Percentiles rank a stretch among this genome's conserved stretches.
phyloP scores from a whole-genome alignment of 1,140 invertebrate species.

The Anagrus nilaparvatae region DNA sequence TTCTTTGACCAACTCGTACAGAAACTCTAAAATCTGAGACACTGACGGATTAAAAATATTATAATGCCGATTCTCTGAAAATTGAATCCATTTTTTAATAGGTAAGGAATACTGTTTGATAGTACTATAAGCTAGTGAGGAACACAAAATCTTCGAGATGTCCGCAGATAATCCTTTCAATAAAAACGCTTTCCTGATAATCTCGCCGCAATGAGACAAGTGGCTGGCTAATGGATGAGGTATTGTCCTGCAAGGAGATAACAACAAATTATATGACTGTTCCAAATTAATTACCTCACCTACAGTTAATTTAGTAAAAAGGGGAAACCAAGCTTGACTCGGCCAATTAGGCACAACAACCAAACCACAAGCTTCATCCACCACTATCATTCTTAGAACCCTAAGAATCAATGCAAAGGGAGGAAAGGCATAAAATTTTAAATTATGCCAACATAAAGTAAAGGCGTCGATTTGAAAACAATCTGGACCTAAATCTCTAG shows the following conservation, averaged over 20 bases:
- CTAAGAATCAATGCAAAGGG: constrained; percentile 10
- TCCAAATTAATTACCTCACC: constrained; percentile 5
- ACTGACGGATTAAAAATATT: too few species aligned
- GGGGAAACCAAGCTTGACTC: constrained; percentile 12
- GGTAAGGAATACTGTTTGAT: constrained; percentile 6
- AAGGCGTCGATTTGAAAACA: constrained; percentile 18
- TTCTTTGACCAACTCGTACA: too few species aligned
- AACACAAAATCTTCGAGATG: constrained; percentile 1
- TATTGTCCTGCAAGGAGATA: constrained; percentile 13
- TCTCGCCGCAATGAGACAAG: constrained; percentile 3
- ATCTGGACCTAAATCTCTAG: constrained; percentile 16
- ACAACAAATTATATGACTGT: constrained; percentile 5
- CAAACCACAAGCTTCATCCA: constrained; percentile 8
- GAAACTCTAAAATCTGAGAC: too few species aligned
- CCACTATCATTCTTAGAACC: constrained; percentile 5
- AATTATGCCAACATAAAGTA: constrained; percentile 11
- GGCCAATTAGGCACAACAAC: constrained; percentile 12
- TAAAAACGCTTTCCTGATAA: constrained; percentile 3
- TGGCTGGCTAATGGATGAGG: constrained; percentile 7
- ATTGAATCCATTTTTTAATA: constrained; percentile 10
- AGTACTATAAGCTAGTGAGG: neutral
- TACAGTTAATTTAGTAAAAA: neutral
- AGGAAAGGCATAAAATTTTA: constrained; percentile 13
- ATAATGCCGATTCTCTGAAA: too few species aligned
- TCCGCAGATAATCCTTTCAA: neutral